Conservation (phyloP, 2,888 invertebrate species). For the Ophion obscuratus region DNA sequence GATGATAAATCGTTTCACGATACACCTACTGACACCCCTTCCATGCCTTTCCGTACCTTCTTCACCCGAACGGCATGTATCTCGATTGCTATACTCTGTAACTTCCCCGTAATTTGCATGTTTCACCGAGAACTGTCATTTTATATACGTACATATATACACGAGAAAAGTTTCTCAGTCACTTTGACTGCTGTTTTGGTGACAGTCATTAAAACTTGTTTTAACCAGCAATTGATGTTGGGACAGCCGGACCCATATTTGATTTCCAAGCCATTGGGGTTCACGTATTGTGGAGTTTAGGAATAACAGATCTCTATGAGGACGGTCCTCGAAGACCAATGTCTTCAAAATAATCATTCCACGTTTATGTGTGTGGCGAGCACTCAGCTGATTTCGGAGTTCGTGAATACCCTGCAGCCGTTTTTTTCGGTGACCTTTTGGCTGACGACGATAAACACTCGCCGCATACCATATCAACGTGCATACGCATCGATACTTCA, state of each 20-base stretch:
- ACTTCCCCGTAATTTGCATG: slow-evolving; percentile 17
- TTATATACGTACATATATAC: neutral
- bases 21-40: slow-evolving; percentile 62
- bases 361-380: neutral
- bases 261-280: neutral
- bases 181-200: neutral
- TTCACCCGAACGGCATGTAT: slow-evolving; percentile 29
- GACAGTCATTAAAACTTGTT: neutral
- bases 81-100: slow-evolving; percentile 32
- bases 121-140: neutral
- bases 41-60: slow-evolving; percentile 19
- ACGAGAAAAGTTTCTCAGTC: neutral
- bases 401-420: neutral
- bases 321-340: neutral
- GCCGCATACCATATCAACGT: neutral
- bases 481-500: neutral
- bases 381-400: neutral
- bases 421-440: neutral
- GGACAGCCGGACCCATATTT: neutral
- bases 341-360: neutral
- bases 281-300: neutral
- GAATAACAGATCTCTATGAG: neutral
- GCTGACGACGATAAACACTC: neutral
- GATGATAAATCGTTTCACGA: slow-evolving; percentile 78
- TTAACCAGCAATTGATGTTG: neutral